phyloP scores from a whole-genome alignment of 2,113 vertebrate genomes.

The Oxyruncus cristatus region DNA sequence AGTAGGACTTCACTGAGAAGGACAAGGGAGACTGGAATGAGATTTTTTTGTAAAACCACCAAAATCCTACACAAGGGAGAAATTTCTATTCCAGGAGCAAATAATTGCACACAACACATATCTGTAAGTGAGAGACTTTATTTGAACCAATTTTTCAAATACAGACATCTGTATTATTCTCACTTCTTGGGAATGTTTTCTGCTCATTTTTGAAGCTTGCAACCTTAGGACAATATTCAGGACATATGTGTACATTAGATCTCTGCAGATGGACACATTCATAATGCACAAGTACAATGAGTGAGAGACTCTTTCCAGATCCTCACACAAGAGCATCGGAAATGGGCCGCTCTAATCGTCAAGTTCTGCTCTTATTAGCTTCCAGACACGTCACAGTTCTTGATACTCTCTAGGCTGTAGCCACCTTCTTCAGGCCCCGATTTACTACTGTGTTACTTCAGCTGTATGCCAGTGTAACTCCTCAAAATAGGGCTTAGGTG shows the following conservation, averaged over 20 bases:
- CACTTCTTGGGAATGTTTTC: slow-evolving; percentile 63
- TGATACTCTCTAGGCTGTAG: slow-evolving; percentile 57
- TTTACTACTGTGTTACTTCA: slow-evolving; percentile 61
- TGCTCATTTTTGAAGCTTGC: slow-evolving; percentile 67
- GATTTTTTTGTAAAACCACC: not conserved
- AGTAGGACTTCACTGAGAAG: not conserved
- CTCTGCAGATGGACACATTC: slow-evolving; percentile 69
- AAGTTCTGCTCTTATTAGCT: slow-evolving; percentile 61
- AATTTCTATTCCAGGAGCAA: not conserved
- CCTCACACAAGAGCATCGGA: slow-evolving; percentile 65
- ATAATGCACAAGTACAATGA: slow-evolving; percentile 69
- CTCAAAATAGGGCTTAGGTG: slow-evolving; percentile 54
- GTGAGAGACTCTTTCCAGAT: slow-evolving; percentile 68
- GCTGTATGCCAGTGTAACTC: slow-evolving; percentile 65
- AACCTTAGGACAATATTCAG: slow-evolving; percentile 69
- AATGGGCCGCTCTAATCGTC: slow-evolving; percentile 61
- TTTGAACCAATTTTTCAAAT: slow-evolving; percentile 65
- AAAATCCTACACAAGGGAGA: not conserved
- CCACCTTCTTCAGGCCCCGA: slow-evolving; percentile 36
- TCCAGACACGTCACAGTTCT: slow-evolving; percentile 61
- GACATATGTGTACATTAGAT: slow-evolving; percentile 70
- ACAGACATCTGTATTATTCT: slow-evolving; percentile 69
- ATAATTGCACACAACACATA: not conserved
- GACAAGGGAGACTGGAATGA: not conserved
- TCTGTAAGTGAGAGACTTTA: slow-evolving; percentile 66